Percentiles rank a stretch among this genome's conserved stretches.
Evolutionary conservation across 2,113 vertebrate species (phyloP).

Genomic region (Pelvicachromis taeniatus): DNA sequence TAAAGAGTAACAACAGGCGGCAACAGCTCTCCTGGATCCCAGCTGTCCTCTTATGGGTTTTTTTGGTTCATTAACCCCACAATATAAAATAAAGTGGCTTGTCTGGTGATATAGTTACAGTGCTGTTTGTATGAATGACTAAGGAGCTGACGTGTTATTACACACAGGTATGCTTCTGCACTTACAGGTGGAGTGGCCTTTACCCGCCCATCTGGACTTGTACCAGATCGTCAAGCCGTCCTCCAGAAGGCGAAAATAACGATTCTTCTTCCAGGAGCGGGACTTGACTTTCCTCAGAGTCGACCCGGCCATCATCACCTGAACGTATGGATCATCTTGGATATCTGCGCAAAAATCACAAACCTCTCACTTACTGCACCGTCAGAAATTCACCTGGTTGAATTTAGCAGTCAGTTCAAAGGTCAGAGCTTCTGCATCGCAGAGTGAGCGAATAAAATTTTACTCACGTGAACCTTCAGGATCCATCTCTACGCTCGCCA

Average conservation of each 20-base stretch:
- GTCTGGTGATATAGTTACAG: not conserved
- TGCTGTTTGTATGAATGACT: not conserved
- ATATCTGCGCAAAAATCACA: constrained; percentile 65
- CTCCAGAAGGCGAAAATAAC: constrained; percentile 88
- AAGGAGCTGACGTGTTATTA: not conserved
- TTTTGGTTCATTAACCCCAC: no score
- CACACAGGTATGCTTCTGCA: not conserved
- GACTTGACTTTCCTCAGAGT: constrained; percentile 91
- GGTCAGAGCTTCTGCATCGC: not conserved
- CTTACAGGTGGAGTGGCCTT: constrained; percentile 85
- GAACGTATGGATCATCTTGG: constrained; percentile 75
- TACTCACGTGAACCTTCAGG: constrained; percentile 60
- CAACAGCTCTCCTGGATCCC: not conserved
- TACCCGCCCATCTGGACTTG: constrained; percentile 82
- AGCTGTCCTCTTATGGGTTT: no score
- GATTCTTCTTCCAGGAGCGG: constrained; percentile 85
- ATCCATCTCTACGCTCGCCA: constrained; percentile 55
- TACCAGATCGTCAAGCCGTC: constrained; percentile 92
- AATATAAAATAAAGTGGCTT: not conserved
- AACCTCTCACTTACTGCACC: not conserved
- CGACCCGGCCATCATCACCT: constrained; percentile 82
- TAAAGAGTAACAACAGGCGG: not conserved
- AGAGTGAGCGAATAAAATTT: not conserved
- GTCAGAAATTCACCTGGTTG: not conserved
- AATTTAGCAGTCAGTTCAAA: not conserved